Evolutionary conservation across 2,113 vertebrate genomes (phyloP), one percentile per base, ranked within the genome.

Genomic region (Nibea coibor): DNA sequence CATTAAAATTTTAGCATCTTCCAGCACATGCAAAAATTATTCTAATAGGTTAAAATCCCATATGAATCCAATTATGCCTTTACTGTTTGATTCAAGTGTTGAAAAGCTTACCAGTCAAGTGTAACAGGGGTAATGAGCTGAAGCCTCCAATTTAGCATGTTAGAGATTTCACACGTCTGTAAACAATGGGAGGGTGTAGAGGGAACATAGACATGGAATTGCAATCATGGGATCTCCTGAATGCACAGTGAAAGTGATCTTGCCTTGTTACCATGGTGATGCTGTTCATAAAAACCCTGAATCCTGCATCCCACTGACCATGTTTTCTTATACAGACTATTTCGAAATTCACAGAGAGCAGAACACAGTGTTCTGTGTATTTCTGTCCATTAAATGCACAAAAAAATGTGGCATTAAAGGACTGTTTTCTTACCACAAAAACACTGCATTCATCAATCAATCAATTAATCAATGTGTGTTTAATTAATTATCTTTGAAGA

Each of bases 41-140:
- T 91, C 81, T 82, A 91, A 92, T 67, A 83, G 85, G 83, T 89
- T 87, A 64, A 89, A 93, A 89, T 86, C 72, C 84, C 57, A 93
- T 92, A 90, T 91, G 72, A 87, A 93, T 93, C 86, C 85, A 91
- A 92, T 94, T 88, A 90, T 72, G 81, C n/a, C 39, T 78, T 83
- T 84, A 62, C 72, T 19, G 31, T 89, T 76, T 53, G 67, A 84
- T 84, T 91, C 58, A 85, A 83, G 83, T 78, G 70, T 70, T 57
- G 28, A 57, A 54, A 70, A 79, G 82, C 80, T 81, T 74, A 75
- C 42, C 80, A 61, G 59, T 80, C 53, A 64, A 89, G 87, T 87
- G 88, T 83, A 90, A 88, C 87, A 57, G 54, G 75, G 66, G 61
- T 83, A 92, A 92, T 91, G 86, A 88, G 77, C 80, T 85, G n/a